phyloP scores from a whole-genome alignment of 2,888 invertebrate species.

The Heliconius ethilla region DNA sequence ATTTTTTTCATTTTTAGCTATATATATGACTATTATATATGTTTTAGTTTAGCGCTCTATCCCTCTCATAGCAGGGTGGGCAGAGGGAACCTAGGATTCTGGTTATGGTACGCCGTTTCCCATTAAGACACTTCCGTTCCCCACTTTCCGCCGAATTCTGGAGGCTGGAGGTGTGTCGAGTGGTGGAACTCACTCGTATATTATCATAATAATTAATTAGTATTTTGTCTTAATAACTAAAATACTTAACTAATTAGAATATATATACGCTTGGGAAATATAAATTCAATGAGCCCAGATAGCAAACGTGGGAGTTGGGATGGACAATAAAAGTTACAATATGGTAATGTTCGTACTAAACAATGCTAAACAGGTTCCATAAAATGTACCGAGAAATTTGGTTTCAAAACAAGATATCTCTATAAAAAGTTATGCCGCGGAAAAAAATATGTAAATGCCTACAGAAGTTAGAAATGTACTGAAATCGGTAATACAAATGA shows the following conservation, averaged over 20 bases:
- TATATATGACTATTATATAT: not conserved
- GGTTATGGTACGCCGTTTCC: too few species aligned
- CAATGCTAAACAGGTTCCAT: slow-evolving; percentile 14
- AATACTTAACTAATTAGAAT: not conserved
- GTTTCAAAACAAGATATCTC: slow-evolving; percentile 5
- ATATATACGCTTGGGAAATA: not conserved
- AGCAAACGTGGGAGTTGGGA: not conserved
- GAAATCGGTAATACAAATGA: not conserved
- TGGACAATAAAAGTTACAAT: not conserved
- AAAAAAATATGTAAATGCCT: slow-evolving; percentile 10
- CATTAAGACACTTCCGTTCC: too few species aligned
- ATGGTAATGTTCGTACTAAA: slow-evolving; percentile 14
- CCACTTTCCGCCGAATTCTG: too few species aligned
- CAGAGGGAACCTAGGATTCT: too few species aligned
- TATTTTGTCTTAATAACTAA: too few species aligned
- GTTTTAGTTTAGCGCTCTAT: not conserved
- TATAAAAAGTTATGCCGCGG: slow-evolving; percentile 10
- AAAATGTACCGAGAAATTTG: slow-evolving; percentile 10
- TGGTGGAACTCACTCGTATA: too few species aligned
- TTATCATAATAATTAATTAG: too few species aligned
- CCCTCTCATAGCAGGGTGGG: not conserved
- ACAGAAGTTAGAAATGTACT: slow-evolving; percentile 7
- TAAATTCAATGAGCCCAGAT: not conserved
- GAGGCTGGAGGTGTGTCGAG: too few species aligned
- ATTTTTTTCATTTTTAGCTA: not conserved